Evolutionary conservation across 2,113 vertebrate species (phyloP).

Genomic region (Lagopus leucura): DNA sequence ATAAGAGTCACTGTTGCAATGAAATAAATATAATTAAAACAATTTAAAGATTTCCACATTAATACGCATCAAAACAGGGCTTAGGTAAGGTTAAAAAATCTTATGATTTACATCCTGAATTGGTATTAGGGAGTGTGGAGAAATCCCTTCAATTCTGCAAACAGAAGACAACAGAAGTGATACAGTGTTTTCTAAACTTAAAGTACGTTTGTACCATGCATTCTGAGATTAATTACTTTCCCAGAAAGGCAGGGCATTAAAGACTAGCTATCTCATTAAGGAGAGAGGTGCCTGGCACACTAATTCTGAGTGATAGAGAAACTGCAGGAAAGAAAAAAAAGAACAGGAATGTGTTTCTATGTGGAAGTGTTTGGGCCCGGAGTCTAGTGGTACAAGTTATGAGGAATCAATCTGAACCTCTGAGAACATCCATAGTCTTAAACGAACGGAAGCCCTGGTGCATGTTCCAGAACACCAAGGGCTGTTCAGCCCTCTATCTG

Average conservation of each 20-base stretch:
- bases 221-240: not conserved
- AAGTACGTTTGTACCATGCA: not conserved
- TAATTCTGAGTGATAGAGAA: not conserved
- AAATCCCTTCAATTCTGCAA: not conserved
- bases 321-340: not conserved
- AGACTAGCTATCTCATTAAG: not conserved
- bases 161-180: not conserved
- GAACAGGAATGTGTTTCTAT: accelerated
- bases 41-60: not conserved
- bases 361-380: not conserved
- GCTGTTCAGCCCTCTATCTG: not conserved
- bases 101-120: not conserved
- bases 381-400: not conserved
- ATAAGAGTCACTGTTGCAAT: not conserved
- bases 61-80: not conserved
- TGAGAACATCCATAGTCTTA: not conserved
- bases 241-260: not conserved
- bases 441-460: not conserved
- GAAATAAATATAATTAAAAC: not conserved
- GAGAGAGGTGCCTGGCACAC: not conserved
- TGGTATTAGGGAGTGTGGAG: not conserved
- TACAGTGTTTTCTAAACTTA: not conserved
- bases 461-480: accelerated
- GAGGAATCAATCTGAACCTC: not conserved
- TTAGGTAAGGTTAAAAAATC: not conserved